Evolutionary conservation across 2,797 vertebrate genomes (phyloP).

Genomic region (Tapera naevia): DNA sequence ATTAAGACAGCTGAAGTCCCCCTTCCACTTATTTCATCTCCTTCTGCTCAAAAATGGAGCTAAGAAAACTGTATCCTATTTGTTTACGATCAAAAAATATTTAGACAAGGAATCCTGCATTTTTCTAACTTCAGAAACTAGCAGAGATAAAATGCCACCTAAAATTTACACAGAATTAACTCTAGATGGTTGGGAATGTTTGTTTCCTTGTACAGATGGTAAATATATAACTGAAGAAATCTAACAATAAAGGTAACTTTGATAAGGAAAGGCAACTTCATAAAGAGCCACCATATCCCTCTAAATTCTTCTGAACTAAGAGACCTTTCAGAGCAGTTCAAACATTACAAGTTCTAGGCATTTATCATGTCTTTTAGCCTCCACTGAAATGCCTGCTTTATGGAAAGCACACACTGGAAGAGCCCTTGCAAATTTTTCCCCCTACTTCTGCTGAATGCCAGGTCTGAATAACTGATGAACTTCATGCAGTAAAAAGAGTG

Average conservation of each 20-base stretch:
- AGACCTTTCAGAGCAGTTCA: background rate
- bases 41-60: background rate
- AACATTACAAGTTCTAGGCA: background rate
- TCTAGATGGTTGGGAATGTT: background rate
- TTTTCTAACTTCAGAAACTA: background rate
- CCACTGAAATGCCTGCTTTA: background rate
- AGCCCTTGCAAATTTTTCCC: background rate
- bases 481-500: background rate
- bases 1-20: background rate
- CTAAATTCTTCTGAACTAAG: background rate
- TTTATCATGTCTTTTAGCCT: background rate
- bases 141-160: background rate
- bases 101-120: background rate
- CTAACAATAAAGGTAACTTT: background rate
- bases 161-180: background rate
- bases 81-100: background rate
- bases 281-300: background rate
- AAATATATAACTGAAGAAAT: background rate
- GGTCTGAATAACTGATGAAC: background rate
- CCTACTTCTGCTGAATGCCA: background rate
- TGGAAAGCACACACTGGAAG: background rate
- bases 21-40: background rate
- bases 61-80: background rate
- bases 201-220: background rate
- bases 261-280: background rate